A percentile compares a stretch with the other conserved stretches of the same genome.
These are phyloP conservation scores for Gyps fulvus DNA, from an alignment of 2,113 vertebrate species.

Conservation along the genomic window DNA sequence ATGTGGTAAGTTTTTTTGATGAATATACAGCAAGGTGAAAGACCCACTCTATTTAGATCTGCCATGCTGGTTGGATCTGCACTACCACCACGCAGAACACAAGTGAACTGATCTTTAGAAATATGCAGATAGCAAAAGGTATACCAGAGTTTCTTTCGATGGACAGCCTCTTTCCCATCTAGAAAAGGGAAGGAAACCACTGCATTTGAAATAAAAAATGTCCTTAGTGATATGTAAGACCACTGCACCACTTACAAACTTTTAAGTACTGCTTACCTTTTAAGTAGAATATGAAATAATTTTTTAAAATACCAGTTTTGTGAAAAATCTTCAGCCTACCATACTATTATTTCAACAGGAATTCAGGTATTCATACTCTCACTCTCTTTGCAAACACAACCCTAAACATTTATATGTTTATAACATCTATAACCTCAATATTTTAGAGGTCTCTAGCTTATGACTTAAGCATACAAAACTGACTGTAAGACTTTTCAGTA, in stretches of 20 bases:
- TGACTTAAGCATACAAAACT: neutral
- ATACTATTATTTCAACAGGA: neutral
- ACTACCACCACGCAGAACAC: rapidly evolving
- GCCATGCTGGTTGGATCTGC: neutral
- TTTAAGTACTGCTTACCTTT: neutral
- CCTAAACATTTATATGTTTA: neutral
- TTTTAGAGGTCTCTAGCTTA: neutral
- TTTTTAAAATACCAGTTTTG: neutral
- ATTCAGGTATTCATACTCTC: neutral
- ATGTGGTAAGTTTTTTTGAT: neutral
- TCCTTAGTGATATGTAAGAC: neutral
- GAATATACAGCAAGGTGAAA: neutral
- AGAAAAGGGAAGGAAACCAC: neutral
- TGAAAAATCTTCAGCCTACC: neutral
- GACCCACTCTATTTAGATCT: neutral
- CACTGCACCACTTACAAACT: neutral
- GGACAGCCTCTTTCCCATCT: neutral
- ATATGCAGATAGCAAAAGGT: neutral
- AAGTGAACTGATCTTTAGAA: neutral
- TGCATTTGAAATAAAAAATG: neutral
- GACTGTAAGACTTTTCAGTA: neutral
- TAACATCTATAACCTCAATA: neutral
- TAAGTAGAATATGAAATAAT: neutral
- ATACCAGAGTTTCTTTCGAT: neutral
- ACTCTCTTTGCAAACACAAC: neutral